Percentiles rank a stretch among this genome's conserved stretches.
Evolutionary conservation across 1,140 invertebrate species (phyloP).

Genomic region (Dreissena rostriformis): DNA sequence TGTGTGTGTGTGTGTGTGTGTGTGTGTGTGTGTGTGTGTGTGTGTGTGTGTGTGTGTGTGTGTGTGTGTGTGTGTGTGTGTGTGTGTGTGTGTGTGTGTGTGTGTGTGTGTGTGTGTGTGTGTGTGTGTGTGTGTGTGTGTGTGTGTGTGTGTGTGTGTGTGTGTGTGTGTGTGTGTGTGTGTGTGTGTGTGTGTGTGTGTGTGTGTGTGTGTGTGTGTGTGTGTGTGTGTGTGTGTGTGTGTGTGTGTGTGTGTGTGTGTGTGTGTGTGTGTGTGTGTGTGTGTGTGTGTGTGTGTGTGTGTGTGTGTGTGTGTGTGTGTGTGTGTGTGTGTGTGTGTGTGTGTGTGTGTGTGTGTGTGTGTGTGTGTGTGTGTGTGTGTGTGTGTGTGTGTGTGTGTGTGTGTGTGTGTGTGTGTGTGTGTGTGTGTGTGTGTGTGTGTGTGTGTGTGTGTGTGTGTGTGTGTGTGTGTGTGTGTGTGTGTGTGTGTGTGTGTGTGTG

Average conservation of each 20-base stretch:
- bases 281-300: constrained; percentile 27
- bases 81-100: constrained; percentile 27
- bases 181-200: constrained; percentile 27
- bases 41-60: constrained; percentile 27
- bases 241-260: constrained; percentile 27
- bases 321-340: constrained; percentile 27
- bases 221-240: constrained; percentile 27
- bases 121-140: constrained; percentile 27
- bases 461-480: constrained; percentile 25
- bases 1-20: no score
- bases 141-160: constrained; percentile 27
- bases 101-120: constrained; percentile 27
- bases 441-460: constrained; percentile 27
- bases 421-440: constrained; percentile 27
- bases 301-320: constrained; percentile 27
- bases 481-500: constrained; percentile 36
- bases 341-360: constrained; percentile 27
- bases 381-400: constrained; percentile 27
- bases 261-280: constrained; percentile 27
- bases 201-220: constrained; percentile 27
- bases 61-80: constrained; percentile 27
- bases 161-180: constrained; percentile 27
- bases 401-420: constrained; percentile 27
- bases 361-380: constrained; percentile 27
- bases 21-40: constrained; percentile 27